Evolutionary conservation across 2,113 vertebrate genomes (phyloP), one percentile per base, ranked within the genome.

Genomic region (Callaeas wilsoni): DNA sequence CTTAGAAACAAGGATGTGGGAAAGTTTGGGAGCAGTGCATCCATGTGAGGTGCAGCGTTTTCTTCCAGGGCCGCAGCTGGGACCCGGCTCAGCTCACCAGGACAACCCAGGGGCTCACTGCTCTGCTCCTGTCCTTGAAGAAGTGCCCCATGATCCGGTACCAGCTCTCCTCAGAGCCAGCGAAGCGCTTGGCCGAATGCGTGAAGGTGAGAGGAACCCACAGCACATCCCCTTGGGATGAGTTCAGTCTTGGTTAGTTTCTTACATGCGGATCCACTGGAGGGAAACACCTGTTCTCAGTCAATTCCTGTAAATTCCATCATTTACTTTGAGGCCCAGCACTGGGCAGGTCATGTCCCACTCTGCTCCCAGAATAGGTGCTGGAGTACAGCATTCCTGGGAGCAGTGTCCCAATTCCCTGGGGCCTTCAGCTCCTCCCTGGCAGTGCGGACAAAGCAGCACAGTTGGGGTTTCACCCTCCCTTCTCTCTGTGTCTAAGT

Each of bases 81-180:
- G 99, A 99, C 41, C 97, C 98, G 0, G 96, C 96, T 29, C 98
- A 98, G 69, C 96, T 99, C 53, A 95, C 98, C 21, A 98, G 99
- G 84, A 98, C 98, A 6, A 99, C 99, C 33, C 99, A 99, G 91
- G 99, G 99, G 23, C 96, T 99, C 96, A 99, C 99, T 1, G 99
- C 99, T 11, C 98, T 99, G 83, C 98, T 99, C 5, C 94, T 99
- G 56, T 98, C 99, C 8, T 98, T 99, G 44, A 99, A 99, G 98
- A 99, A 99, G 62, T 99, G 99, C 85, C 99, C 99, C 13, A 99
- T 99, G 99, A 99, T 99, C 82, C 99, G 99, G 16, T 99, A 99
- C 94, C 99, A 99, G 97, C 98, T 99, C 63, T 99, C 99, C 6
- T 99, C 99, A 0, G 99, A 99, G 85, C 96, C 98, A 82, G 98